Percentiles rank a stretch among this genome's conserved stretches.
phyloP scores from a whole-genome alignment of 2,888 invertebrate species.

The Girardia tigrina region DNA sequence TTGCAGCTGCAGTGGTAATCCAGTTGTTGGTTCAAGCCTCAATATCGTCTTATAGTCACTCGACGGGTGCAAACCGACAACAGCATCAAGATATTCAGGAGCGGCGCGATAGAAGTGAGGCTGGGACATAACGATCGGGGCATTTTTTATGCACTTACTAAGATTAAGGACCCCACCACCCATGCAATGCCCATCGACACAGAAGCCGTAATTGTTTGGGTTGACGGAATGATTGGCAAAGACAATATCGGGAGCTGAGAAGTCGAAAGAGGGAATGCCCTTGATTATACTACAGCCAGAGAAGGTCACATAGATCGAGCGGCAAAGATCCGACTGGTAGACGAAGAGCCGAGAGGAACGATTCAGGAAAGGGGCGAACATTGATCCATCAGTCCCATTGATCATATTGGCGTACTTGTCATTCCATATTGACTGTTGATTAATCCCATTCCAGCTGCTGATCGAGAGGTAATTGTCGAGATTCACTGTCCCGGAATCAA shows the following conservation, averaged over 20 bases:
- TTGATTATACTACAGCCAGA: not conserved
- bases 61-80: conserved; percentile 41
- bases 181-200: conserved; percentile 40
- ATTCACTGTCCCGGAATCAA: not conserved
- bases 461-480: not conserved
- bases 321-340: conserved; percentile 42
- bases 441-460: conserved; percentile 17
- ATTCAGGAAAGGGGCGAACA: conserved; percentile 40
- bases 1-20: not conserved
- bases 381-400: conserved; percentile 42
- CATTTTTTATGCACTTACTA: conserved; percentile 38
- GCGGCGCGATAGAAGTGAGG: conserved; percentile 43
- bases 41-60: conserved; percentile 48
- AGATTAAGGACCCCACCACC: conserved; percentile 43
- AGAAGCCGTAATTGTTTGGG: conserved; percentile 41
- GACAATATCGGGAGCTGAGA: conserved; percentile 38
- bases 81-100: conserved; percentile 34
- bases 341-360: conserved; percentile 39
- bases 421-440: conserved; percentile 39
- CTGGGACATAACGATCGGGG: conserved; percentile 42
- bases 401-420: conserved; percentile 40
- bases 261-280: conserved; percentile 34
- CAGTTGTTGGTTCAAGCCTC: conserved; percentile 59
- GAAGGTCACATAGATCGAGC: conserved; percentile 35
- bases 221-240: conserved; percentile 38